Evolutionary conservation across 2,113 vertebrate genomes (phyloP), one percentile per base, ranked within the genome.

Genomic region (Terrapene triunguis): DNA sequence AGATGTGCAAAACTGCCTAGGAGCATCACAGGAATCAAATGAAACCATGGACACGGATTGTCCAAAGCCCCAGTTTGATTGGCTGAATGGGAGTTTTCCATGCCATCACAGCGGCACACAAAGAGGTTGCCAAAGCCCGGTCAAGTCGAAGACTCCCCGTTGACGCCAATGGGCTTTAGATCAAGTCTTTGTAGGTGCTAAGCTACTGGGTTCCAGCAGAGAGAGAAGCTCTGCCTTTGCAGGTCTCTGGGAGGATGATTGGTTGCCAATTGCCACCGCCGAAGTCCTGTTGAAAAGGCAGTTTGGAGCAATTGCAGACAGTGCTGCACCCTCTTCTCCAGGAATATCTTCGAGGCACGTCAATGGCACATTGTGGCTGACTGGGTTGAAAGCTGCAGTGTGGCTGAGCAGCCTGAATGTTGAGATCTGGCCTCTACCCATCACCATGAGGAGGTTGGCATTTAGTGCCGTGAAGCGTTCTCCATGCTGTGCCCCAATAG

Each of bases 161-260:
- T 29, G 54, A 55, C 8, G 27, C 24, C 80, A 55, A 9, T 8
- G 11, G 22, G 25, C 22, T n/a, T 42, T 24, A 82, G n/a, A 55
- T 25, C 13, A 8, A 82, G 53, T 12, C 38, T 51, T 11, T 22
- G 72, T 42, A 13, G 69, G 17, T 42, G n/a, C 72, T 79, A 32
- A 27, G 0, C 13, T 38, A 38, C 10, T 1, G 0, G 22, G 32
- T 5, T 1, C 50, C 4, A 1, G 38, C 27, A 72, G 24, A 24
- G 24, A 57, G 55, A 25, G 55, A 35, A 32, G 32, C 32, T n/a
- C 62, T n/a, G 32, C 16, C 17, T 8, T 35, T 65, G 32, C n/a
- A 16, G 62, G 62, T 35, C 62, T n/a, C 19, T 35, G 62, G 32
- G 32, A 65, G 32, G 32, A 65, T 8, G 14, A n/a, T 35, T 65